A percentile compares a stretch with the other conserved stretches of the same genome.
Conservation (phyloP, 2,113 vertebrate genomes). For the Tupaia tana region DNA sequence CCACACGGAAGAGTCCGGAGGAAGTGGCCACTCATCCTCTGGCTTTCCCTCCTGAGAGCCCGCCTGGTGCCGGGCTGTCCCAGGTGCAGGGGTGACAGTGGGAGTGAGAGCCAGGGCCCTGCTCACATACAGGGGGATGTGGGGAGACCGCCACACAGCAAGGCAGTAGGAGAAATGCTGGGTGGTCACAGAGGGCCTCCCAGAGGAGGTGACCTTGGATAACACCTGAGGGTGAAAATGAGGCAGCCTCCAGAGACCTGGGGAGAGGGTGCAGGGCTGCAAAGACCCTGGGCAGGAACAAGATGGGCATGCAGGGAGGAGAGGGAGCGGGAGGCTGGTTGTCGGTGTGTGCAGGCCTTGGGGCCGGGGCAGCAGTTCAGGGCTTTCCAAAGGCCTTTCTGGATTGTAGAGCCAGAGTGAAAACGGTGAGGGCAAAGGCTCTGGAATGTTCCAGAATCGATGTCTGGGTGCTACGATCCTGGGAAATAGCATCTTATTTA, state of each 20-base stretch:
- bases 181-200: neutral
- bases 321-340: rapidly evolving
- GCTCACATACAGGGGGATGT: rapidly evolving
- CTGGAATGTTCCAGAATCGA: neutral
- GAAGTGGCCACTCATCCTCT: rapidly evolving
- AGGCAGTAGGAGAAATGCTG: neutral
- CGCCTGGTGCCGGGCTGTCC: neutral
- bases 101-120: neutral
- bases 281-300: neutral
- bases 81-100: neutral
- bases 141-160: neutral
- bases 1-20: neutral
- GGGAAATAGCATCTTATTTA: neutral
- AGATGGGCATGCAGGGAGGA: rapidly evolving
- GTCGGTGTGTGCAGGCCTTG: rapidly evolving
- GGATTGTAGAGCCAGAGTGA: too few species aligned
- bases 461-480: neutral
- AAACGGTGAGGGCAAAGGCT: neutral
- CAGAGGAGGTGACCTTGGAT: neutral
- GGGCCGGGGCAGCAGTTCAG: neutral
- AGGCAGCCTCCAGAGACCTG: neutral
- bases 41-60: neutral
- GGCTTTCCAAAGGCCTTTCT: neutral
- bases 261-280: neutral
- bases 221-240: neutral